Evolutionary conservation across 1,140 invertebrate species (phyloP).

Genomic region (Nasonia longicornis): DNA sequence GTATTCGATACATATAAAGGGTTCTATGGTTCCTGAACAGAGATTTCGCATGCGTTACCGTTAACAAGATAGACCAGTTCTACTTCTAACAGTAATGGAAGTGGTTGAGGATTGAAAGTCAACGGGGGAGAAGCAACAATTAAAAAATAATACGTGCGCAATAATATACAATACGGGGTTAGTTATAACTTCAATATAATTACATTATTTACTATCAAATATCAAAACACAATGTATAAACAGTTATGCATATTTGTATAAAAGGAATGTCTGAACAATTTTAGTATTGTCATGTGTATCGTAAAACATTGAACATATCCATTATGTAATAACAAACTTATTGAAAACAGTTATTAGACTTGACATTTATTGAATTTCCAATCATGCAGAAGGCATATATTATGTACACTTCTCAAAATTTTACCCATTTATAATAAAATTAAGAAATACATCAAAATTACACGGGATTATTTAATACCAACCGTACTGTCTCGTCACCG

Average conservation of each 20-base stretch:
- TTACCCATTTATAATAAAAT: not conserved
- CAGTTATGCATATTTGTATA: not conserved
- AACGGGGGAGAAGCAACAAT: not conserved
- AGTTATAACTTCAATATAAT: not conserved
- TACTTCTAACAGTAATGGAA: not conserved
- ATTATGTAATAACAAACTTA: not conserved
- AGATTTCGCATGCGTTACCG: not conserved
- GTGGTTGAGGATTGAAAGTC: not conserved
- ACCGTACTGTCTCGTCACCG: not conserved
- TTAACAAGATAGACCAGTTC: not conserved
- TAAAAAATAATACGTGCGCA: not conserved
- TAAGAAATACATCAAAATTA: not conserved
- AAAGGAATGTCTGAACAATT: not conserved
- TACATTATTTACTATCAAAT: not conserved
- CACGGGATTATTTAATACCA: not conserved
- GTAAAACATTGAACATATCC: not conserved
- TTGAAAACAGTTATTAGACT: not conserved
- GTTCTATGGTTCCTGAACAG: not conserved
- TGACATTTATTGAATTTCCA: not conserved
- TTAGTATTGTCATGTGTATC: not conserved
- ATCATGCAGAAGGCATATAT: conserved; percentile 13
- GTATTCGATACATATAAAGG: not conserved
- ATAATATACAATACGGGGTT: not conserved
- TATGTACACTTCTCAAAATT: not conserved
- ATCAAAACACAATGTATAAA: not conserved